Percentiles rank a stretch among this genome's conserved stretches.
These are phyloP conservation scores for Chaenodraco wilsoni DNA, from an alignment of 2,797 vertebrate genomes.

Conservation along the genomic window DNA sequence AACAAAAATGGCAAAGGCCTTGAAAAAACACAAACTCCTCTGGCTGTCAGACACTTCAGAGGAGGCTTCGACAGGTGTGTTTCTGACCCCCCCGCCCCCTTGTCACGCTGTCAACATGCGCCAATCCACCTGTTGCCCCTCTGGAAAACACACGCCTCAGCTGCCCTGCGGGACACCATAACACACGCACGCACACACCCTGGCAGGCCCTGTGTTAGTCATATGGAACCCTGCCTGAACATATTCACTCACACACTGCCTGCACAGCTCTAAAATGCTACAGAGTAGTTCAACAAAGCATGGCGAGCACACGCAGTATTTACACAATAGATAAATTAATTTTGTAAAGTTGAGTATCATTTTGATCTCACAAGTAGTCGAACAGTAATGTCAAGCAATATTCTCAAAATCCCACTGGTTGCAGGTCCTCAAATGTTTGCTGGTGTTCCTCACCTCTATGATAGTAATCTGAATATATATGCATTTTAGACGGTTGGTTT, in stretches of 20 bases:
- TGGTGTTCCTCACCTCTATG: background rate
- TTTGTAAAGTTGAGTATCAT: background rate
- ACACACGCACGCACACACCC: conserved; percentile 22
- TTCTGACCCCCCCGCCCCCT: conserved; percentile 9
- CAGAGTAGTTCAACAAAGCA: background rate
- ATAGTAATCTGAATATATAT: background rate
- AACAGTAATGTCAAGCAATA: background rate
- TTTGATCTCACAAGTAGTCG: background rate
- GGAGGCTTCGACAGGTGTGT: conserved; percentile 69
- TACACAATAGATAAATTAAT: background rate
- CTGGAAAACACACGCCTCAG: conserved; percentile 63
- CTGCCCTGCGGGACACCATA: conserved; percentile 50
- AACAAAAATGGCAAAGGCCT: conserved; percentile 50
- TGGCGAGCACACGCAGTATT: background rate
- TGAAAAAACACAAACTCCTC: conserved; percentile 45
- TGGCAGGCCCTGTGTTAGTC: conserved; percentile 14
- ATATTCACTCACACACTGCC: conserved; percentile 18
- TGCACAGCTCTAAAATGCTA: background rate
- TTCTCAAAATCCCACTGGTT: background rate
- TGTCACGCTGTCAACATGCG: conserved; percentile 44
- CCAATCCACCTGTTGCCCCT: conserved; percentile 80
- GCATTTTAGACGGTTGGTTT: background rate
- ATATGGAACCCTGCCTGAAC: conserved; percentile 26
- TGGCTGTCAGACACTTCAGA: conserved; percentile 57
- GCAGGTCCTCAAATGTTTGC: background rate